Base-by-base conservation (phyloP, 1,140 invertebrate species). In the Monomorium pharaonis region DNA sequence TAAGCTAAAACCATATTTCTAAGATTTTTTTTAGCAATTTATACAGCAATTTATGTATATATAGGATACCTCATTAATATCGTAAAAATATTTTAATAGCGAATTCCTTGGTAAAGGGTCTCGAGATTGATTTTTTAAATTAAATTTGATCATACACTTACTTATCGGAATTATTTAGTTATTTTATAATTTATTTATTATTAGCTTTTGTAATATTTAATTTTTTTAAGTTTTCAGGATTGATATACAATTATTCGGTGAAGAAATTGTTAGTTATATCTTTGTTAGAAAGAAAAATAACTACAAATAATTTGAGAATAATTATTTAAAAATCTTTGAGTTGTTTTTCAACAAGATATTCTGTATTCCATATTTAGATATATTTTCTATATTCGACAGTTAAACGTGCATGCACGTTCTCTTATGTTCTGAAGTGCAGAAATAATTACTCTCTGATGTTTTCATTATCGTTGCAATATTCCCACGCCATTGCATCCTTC, bases 361-460 rank as follows among this genome's bases (percentile, higher is more conserved):
- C 18, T 9, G 3, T 18, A n/a, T 37, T 37, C 3, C 7, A 2
- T 37, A 37, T 37, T 2, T 5, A 16, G 10, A n/a, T 60, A 42
- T 37, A 27, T 37, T 37, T 1, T 37, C 0, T 44, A 21, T n/a
- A 54, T 81, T 21, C n/a, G 67, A 21, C 6, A 6, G 33, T 12
- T 24, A 33, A 51, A 72, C 27, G 37, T 14, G 16, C 14, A 18
- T 47, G 7, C n/a, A 51, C 18, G 72, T 70, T 86, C 56, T 44
- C 60, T 54, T 21, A 81, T 72, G 60, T 33, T 9, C 24, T 33
- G 65, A 81, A 83, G 72, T 56, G 37, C 44, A 62, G 67, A 88
- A 88, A 88, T 89, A 89, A 89, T 89, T 88, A 88, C 70, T 88
- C 69, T 24, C 69, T 87, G 75, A 89, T 89, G 86, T 89, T 89